Evolutionary conservation across 2,797 vertebrate species (phyloP), one percentile per base, ranked within the genome.

Genomic region (Halcyon chelicuti): DNA sequence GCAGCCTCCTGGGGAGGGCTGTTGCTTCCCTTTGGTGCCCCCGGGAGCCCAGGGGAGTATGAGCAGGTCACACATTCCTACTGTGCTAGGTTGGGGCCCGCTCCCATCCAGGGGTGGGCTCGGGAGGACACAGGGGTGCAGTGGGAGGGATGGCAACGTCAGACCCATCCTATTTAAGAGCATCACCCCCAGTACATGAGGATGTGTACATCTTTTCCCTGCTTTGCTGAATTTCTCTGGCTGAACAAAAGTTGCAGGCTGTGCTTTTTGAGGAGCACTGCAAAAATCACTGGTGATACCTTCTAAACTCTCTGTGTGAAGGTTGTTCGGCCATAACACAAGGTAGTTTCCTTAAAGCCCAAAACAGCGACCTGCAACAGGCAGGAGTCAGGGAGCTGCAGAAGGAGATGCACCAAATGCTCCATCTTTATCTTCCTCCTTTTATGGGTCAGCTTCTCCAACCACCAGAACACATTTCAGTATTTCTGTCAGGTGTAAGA

Each of bases 41-140:
- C 14, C 1, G 10, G n/a, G 86, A 49, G 12, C 40, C 35, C 5
- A 2, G 44, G 25, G 44, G 6, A 57, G 8, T 1, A 2, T 0
- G 2, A 22, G 18, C 26, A 71, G 35, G 44, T 44, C 7, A 13
- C 10, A 7, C 1, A 2, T 25, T 82, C 21, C 19, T 44, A 49
- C 19, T 44, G 49, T 29, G 51, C 8, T 8, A 10, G 14, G 11
- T 29, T 7, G 1, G 62, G 62, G 25, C 16, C 31, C 39, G 10
- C 28, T 67, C 23, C 11, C 54, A 67, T 28, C 37, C n/a, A 10
- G 12, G 17, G n/a, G 15, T 57, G 49, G 42, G 22, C 28, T 57
- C 1, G 1, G 72, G 65, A 42, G 72, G 42, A 51, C 29, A 19
- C 8, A 11, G 7, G 31, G 22, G 28, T 37, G 26, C 5, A 7